Conservation (phyloP, 2,888 invertebrate genomes). For the Cremastinae sp. region DNA sequence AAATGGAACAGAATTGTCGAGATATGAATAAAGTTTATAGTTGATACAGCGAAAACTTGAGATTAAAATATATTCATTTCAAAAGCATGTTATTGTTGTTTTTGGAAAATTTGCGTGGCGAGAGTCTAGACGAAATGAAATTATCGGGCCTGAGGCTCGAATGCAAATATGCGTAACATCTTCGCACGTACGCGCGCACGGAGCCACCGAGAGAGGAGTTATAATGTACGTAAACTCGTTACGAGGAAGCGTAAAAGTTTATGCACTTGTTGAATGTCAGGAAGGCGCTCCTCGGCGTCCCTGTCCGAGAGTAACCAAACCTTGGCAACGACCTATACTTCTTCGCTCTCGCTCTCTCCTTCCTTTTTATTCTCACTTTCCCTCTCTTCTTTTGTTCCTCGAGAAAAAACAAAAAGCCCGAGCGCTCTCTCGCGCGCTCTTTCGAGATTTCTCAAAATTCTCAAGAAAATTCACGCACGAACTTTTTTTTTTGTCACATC, state of each 20-base stretch:
- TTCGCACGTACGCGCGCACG: too few species aligned
- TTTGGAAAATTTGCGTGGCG: slow-evolving; percentile 55
- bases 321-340: neutral
- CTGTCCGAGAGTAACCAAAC: slow-evolving; percentile 2
- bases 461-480: too few species aligned
- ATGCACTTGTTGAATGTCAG: slow-evolving; percentile 58
- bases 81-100: too few species aligned
- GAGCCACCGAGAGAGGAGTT: neutral
- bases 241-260: slow-evolving; percentile 48
- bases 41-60: too few species aligned
- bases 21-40: too few species aligned
- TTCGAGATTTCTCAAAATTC: too few species aligned
- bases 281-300: slow-evolving; percentile 1
- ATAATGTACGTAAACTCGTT: neutral
- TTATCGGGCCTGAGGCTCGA: slow-evolving; percentile 1
- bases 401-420: neutral
- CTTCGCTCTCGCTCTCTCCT: neutral
- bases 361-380: neutral
- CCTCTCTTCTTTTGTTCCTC: neutral
- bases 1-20: too few species aligned
- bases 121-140: neutral
- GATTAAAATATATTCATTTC: too few species aligned
- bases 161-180: slow-evolving; percentile 12
- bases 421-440: too few species aligned
- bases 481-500: too few species aligned